Evolutionary conservation across 2,888 invertebrate genomes (phyloP), one percentile per base, ranked within the genome.

Genomic region (Ecliptopera silaceata): DNA sequence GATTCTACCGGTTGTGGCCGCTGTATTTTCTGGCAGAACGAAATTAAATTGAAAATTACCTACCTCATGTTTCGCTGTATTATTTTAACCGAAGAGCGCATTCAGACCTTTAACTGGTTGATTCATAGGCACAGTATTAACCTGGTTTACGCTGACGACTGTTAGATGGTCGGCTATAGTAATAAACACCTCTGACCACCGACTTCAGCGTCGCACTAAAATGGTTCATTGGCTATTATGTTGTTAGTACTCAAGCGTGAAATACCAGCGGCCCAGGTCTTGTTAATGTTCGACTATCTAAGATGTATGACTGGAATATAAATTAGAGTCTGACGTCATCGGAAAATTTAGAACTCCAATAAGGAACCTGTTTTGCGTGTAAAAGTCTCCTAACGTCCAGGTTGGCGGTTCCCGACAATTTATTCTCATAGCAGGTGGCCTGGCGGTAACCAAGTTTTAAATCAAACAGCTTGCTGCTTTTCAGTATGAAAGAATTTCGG

Each of bases 371-470:
- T 13, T 22, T 38, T 12, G 3, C 0, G 4, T 32, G 39, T 13
- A 26, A 56, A 34, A 31, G 17, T 22, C 15, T 12, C 18, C 46
- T 68, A 66, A 65, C 69, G 61, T 67, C 68, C 65, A 49, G 58
- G 48, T 38, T 39, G 50, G 56, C 64, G 57, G 61, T 69, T 66
- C 70, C 65, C 63, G 66, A 61, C 75, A 77, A 81, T 83, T 83
- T 83, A 82, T 80, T 75, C 73, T 71, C 75, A 63, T 72, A 72
- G 80, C 82, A 80, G 81, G 84, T 82, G 83, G 72, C 65, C 61
- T 63, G 64, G 44, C 31, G 31, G 49, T 56, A 41, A 55, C 54
- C 45, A 47, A 58, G 50, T 41, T 59, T 53, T 66, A 66, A 64
- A 64, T 64, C 60, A 60, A 42, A 45, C 51, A 46, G 57, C 53